Conservation (phyloP, 2,797 vertebrate genomes). For the Eulemur coronatus region DNA sequence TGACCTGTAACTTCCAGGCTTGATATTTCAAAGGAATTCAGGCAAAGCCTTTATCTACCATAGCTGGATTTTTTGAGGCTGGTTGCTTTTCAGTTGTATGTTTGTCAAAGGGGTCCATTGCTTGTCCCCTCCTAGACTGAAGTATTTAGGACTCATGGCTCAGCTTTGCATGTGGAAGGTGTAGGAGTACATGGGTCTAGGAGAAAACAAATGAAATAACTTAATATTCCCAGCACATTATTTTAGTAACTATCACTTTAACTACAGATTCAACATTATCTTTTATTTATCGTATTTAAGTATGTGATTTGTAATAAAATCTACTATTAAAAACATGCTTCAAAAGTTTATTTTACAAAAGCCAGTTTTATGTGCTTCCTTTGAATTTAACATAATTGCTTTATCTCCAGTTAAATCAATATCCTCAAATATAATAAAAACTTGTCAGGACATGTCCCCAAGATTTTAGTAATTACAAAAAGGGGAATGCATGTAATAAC, state of each 20-base stretch:
- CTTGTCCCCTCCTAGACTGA: not conserved
- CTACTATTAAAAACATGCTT: not conserved
- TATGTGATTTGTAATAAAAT: not conserved
- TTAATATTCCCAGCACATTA: not conserved
- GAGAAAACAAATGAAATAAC: not conserved
- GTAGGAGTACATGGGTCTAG: not conserved
- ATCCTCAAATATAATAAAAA: conserved; percentile 48
- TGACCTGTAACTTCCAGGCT: not conserved
- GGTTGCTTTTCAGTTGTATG: not conserved
- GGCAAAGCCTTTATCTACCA: not conserved
- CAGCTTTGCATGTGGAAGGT: not conserved
- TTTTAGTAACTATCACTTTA: not conserved
- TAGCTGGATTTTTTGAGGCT: not conserved
- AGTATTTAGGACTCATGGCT: not conserved
- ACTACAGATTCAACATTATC: not conserved
- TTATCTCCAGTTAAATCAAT: conserved; percentile 43
- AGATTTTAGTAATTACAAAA: conserved; percentile 33
- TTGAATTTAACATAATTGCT: conserved; percentile 47
- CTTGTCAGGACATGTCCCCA: not conserved
- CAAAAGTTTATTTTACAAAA: conserved; percentile 30
- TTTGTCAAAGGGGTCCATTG: not conserved
- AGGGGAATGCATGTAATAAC: not conserved
- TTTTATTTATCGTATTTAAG: not conserved
- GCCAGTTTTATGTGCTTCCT: conserved; percentile 46
- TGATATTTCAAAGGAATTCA: not conserved